A percentile compares a stretch with the other conserved stretches of the same genome.
Conservation (phyloP, 2,888 invertebrate species). For the Pristionchus entomophagus region DNA sequence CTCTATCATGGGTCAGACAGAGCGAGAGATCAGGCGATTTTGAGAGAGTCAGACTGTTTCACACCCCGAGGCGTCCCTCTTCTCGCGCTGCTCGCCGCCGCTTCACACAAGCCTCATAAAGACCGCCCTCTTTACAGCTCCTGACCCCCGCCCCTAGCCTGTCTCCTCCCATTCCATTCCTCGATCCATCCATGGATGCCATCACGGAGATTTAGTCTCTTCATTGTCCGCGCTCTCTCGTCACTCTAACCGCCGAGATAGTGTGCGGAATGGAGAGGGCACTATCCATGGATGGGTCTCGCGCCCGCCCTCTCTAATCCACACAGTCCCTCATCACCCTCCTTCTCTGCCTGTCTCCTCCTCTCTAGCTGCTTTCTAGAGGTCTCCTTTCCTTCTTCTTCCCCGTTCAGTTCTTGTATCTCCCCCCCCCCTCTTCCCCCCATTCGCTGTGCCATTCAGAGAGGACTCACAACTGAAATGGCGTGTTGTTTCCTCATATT, state of each 20-base stretch:
- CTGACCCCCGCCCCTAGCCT: slow-evolving; percentile 3
- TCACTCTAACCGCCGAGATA: too few relatives aligned
- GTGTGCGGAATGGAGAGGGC: too few relatives aligned
- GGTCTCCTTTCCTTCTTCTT: neutral
- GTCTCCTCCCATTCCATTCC: slow-evolving; percentile 6
- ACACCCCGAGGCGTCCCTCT: too few relatives aligned
- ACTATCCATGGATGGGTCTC: neutral
- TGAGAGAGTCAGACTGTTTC: neutral
- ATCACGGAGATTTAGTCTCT: too few relatives aligned
- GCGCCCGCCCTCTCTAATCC: neutral
- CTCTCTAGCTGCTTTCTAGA: slow-evolving; percentile 3
- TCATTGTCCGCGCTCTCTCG: too few relatives aligned
- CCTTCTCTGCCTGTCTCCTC: neutral
- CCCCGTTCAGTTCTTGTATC: slow-evolving; percentile 8
- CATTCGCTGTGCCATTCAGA: neutral
- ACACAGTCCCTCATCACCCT: neutral
- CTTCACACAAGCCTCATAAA: too few relatives aligned
- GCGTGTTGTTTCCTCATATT: neutral
- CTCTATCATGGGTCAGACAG: neutral
- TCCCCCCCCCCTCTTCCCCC: neutral
- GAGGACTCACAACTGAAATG: neutral
- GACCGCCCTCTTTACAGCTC: neutral
- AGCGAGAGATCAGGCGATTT: neutral
- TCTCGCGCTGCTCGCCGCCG: too few relatives aligned
- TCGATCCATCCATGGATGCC: slow-evolving; percentile 34